Percentiles rank a stretch among this genome's conserved stretches.
These are phyloP conservation scores for Scatophagus argus DNA, from an alignment of 2,113 vertebrate genomes.

Conservation along the genomic window DNA sequence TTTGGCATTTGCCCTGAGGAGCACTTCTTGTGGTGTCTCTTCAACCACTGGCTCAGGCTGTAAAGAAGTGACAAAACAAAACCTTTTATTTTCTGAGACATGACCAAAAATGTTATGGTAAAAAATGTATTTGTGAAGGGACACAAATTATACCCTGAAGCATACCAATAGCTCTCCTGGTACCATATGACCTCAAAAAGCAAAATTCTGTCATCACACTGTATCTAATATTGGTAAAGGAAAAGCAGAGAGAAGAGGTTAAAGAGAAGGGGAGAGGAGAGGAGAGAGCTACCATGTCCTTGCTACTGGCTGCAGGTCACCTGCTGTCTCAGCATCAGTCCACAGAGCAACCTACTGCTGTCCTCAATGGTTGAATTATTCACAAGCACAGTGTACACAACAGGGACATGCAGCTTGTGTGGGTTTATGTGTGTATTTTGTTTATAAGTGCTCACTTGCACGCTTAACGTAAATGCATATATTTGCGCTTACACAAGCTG, in stretches of 20 bases:
- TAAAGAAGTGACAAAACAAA: slow-evolving; percentile 47
- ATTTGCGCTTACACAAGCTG: slow-evolving; percentile 1
- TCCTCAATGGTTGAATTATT: slow-evolving; percentile 81
- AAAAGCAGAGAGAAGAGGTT: not conserved
- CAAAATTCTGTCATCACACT: not conserved
- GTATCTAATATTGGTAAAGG: not conserved
- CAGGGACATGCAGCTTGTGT: slow-evolving; percentile 56
- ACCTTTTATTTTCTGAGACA: not conserved
- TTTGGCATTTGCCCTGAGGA: slow-evolving; percentile 85
- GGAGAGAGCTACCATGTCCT: slow-evolving; percentile 61
- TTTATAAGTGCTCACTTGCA: slow-evolving; percentile 36
- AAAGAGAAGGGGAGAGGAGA: not conserved
- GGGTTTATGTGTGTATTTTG: slow-evolving; percentile 50
- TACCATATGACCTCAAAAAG: not conserved
- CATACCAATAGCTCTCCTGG: not conserved
- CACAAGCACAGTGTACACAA: slow-evolving; percentile 65
- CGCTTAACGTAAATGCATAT: slow-evolving; percentile 35
- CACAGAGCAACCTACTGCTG: slow-evolving; percentile 62
- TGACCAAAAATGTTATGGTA: not conserved
- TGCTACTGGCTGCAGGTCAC: slow-evolving; percentile 73
- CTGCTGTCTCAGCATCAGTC: slow-evolving; percentile 79
- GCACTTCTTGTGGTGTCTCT: slow-evolving; percentile 77
- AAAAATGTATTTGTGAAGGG: not conserved
- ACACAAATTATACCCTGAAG: not conserved
- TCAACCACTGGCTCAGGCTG: slow-evolving; percentile 81